phyloP scores from a whole-genome alignment of 2,113 vertebrate genomes.

The Boleophthalmus pectinirostris region DNA sequence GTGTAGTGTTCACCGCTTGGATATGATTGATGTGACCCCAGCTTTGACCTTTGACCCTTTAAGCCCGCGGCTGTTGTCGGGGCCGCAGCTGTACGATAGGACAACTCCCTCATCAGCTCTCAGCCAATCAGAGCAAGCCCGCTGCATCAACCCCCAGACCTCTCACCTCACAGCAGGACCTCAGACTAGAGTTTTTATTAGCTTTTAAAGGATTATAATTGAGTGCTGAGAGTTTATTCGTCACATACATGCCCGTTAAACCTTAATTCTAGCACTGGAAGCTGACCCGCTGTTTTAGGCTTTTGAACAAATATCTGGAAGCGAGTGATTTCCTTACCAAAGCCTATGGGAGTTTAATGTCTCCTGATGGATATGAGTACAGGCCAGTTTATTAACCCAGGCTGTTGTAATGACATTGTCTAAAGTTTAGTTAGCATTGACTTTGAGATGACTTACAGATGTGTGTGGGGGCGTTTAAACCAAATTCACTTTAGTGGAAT shows the following conservation, averaged over 20 bases:
- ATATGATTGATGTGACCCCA: conserved; percentile 60
- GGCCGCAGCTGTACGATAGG: conserved; percentile 36
- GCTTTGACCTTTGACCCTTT: conserved; percentile 52
- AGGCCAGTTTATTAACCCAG: conserved; percentile 62
- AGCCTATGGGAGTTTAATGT: conserved; percentile 59
- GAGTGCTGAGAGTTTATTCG: conserved; percentile 73
- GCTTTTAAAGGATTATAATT: conserved; percentile 76
- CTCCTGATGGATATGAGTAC: conserved; percentile 63
- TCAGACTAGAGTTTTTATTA: conserved; percentile 70
- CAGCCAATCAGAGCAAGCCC: conserved; percentile 51
- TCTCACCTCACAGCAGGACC: conserved; percentile 54
- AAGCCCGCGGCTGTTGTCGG: conserved; percentile 56
- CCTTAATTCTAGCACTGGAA: conserved; percentile 72
- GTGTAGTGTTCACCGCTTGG: conserved; percentile 25
- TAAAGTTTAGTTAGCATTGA: conserved; percentile 60
- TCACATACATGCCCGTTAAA: conserved; percentile 75
- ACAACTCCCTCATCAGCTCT: conserved; percentile 50
- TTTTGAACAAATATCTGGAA: conserved; percentile 72
- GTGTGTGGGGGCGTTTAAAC: conserved; percentile 23
- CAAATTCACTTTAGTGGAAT: not conserved
- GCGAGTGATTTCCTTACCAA: conserved; percentile 63
- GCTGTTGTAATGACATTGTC: conserved; percentile 72
- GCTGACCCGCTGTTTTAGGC: conserved; percentile 64
- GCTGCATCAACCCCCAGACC: conserved; percentile 27
- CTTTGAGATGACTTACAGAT: conserved; percentile 76